Conservation (phyloP, 2,113 vertebrate genomes). For the Eretmochelys imbricata region DNA sequence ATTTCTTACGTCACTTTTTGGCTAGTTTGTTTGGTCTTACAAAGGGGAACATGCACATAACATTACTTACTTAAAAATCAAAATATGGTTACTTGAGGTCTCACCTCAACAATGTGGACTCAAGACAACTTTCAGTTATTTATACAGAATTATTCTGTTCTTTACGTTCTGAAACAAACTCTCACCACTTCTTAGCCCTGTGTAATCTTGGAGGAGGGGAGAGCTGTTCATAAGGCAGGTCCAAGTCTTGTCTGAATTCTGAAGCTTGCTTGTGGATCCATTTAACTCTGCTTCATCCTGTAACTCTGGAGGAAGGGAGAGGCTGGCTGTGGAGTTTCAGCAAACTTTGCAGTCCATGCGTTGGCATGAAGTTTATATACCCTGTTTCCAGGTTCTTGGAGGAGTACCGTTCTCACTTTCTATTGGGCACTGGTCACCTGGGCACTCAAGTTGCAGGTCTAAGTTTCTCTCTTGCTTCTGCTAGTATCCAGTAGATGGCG, state of each 20-base stretch:
- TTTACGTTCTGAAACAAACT: neutral
- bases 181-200: neutral
- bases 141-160: neutral
- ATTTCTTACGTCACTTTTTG: neutral
- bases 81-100: neutral
- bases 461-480: neutral
- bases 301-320: neutral
- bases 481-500: neutral
- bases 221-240: neutral
- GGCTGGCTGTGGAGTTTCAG: neutral
- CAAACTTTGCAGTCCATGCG: neutral
- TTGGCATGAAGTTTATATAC: neutral
- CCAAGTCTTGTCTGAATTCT: neutral
- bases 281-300: neutral
- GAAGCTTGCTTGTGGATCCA: neutral
- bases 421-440: neutral
- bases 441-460: neutral
- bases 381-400: neutral
- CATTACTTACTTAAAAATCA: neutral
- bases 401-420: neutral
- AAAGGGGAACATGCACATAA: neutral
- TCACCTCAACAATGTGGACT: neutral
- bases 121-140: neutral
- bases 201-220: neutral
- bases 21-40: neutral